A percentile compares a stretch with the other conserved stretches of the same genome.
Evolutionary conservation across 2,888 invertebrate genomes (phyloP).

Genomic region (Malthinus seriepunctatus): DNA sequence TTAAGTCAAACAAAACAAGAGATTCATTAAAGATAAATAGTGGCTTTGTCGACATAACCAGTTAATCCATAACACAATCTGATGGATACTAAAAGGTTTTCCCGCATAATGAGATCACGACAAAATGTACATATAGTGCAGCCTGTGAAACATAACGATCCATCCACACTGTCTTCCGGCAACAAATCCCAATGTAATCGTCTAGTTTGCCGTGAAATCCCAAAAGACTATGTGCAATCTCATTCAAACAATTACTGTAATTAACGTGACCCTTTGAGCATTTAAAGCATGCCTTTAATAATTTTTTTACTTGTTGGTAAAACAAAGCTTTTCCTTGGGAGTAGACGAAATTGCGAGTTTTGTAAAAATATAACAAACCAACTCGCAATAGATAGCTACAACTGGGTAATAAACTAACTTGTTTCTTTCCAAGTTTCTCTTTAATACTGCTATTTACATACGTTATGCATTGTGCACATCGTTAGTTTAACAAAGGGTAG

Average conservation of each 20-base stretch:
- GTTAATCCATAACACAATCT: slow-evolving; percentile 29
- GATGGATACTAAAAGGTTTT: slow-evolving; percentile 32
- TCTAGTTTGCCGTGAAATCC: slow-evolving; percentile 18
- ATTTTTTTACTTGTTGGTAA: background rate
- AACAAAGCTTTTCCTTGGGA: background rate
- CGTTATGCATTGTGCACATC: slow-evolving; percentile 30
- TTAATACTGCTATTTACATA: slow-evolving; percentile 42
- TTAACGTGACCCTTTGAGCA: slow-evolving; percentile 13
- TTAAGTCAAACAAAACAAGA: background rate
- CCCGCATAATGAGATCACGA: slow-evolving; percentile 31
- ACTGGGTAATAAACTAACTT: slow-evolving; percentile 38
- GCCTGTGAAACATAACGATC: slow-evolving; percentile 13
- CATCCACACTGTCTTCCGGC: slow-evolving; percentile 14
- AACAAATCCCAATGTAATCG: slow-evolving; percentile 18
- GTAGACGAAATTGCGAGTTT: background rate
- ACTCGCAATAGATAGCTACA: slow-evolving; percentile 29
- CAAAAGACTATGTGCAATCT: slow-evolving; percentile 18
- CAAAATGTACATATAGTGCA: slow-evolving; percentile 8
- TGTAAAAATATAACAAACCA: slow-evolving; percentile 20
- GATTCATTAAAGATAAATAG: slow-evolving; percentile 17
- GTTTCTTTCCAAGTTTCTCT: slow-evolving; percentile 36
- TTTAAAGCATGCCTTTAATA: background rate
- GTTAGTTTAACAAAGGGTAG: slow-evolving; percentile 17
- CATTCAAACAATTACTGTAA: slow-evolving; percentile 19
- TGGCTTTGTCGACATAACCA: slow-evolving; percentile 12